A percentile compares a stretch with the other conserved stretches of the same genome.
phyloP scores from a whole-genome alignment of 1,140 invertebrate species.

The Xylocopa sonorina region DNA sequence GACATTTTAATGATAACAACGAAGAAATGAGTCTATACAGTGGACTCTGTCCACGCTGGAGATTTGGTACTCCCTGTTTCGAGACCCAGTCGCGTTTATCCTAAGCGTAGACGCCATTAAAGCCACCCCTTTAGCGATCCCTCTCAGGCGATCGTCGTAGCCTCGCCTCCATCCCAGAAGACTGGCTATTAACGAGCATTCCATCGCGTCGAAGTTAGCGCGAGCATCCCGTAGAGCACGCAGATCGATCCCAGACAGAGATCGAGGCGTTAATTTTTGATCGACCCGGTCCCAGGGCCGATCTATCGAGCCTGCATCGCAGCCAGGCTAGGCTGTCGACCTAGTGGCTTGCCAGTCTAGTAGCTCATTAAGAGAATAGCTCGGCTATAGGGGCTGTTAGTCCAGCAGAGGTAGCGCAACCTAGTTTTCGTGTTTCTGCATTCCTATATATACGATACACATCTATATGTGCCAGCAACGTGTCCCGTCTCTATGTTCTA shows the following conservation, averaged over 20 bases:
- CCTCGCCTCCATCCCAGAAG: neutral
- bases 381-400: conserved; percentile 46
- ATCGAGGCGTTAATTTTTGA: neutral
- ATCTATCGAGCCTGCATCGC: conserved; percentile 39
- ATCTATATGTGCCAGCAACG: conserved; percentile 1
- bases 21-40: too few relatives aligned
- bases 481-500: conserved; percentile 1
- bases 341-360: conserved; percentile 46
- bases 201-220: conserved; percentile 1
- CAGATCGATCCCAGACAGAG: neutral
- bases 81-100: neutral
- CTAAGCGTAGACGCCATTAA: neutral
- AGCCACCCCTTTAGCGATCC: neutral
- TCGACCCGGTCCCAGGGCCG: conserved; percentile 8
- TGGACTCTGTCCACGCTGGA: too few relatives aligned
- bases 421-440: conserved; percentile 47
- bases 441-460: too few relatives aligned
- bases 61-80: too few relatives aligned
- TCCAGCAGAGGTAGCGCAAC: conserved; percentile 44
- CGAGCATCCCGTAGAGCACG: neutral
- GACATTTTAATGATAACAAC: too few relatives aligned
- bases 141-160: conserved; percentile 9
- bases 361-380: conserved; percentile 51
- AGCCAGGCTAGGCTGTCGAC: conserved; percentile 27
- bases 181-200: conserved; percentile 24